Evolutionary conservation across 2,113 vertebrate species (phyloP).

Genomic region (Ceyx melanurus): DNA sequence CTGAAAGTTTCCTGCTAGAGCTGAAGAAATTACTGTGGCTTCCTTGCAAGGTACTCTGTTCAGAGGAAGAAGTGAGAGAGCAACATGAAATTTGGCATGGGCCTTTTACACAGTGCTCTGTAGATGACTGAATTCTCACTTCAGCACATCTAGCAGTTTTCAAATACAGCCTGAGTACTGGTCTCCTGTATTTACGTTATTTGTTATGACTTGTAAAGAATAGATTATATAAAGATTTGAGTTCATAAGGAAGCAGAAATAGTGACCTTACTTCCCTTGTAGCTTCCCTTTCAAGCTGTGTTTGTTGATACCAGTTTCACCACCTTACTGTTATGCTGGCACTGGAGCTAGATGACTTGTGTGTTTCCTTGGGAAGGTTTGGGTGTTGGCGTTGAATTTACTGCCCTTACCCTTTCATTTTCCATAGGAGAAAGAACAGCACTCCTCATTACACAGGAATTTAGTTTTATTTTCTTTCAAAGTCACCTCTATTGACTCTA

Average conservation of each 20-base stretch:
- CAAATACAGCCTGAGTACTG: not conserved
- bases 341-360: not conserved
- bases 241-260: not conserved
- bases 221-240: not conserved
- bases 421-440: not conserved
- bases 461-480: not conserved
- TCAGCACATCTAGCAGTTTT: not conserved
- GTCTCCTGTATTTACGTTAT: not conserved
- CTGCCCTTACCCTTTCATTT: not conserved
- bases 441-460: not conserved
- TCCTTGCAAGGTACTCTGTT: not conserved
- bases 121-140: not conserved
- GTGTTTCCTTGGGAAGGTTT: not conserved
- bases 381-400: not conserved
- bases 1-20: not conserved
- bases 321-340: not conserved
- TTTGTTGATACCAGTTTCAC: not conserved
- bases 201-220: not conserved
- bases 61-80: not conserved
- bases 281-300: not conserved
- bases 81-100: not conserved
- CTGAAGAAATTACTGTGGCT: not conserved
- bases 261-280: not conserved
- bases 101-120: not conserved
- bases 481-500: not conserved